Percentiles rank a stretch among this genome's conserved stretches.
These are phyloP conservation scores for Fabriciana adippe DNA, from an alignment of 2,888 invertebrate genomes.

Conservation along the genomic window DNA sequence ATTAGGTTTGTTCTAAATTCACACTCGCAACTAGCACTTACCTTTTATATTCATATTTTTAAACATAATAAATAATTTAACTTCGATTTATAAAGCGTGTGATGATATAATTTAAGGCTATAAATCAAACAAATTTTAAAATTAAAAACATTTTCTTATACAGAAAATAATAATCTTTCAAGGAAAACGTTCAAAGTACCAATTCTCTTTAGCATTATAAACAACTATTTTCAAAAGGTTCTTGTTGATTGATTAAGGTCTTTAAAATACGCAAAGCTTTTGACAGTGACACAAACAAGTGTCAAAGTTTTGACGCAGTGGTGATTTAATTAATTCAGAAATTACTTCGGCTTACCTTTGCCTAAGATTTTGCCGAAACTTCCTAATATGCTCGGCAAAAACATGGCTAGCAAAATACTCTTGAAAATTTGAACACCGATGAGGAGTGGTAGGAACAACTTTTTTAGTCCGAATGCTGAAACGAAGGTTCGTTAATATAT, in stretches of 20 bases:
- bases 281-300: conserved; percentile 17
- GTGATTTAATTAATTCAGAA: conserved; percentile 36
- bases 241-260: conserved; percentile 18
- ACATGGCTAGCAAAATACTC: conserved; percentile 90
- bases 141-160: too few species aligned
- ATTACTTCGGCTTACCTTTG: conserved; percentile 83
- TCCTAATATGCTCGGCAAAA: conserved; percentile 91
- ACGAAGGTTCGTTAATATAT: conserved; percentile 52
- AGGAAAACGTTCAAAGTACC: too few species aligned
- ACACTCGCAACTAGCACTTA: too few species aligned
- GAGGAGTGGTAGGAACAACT: conserved; percentile 90
- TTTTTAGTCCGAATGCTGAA: conserved; percentile 90
- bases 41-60: not conserved
- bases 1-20: too few species aligned
- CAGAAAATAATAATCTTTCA: too few species aligned
- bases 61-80: not conserved
- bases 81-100: too few species aligned
- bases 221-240: not conserved
- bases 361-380: conserved; percentile 92
- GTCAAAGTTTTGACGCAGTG: conserved; percentile 12
- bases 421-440: conserved; percentile 92
- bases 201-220: not conserved
- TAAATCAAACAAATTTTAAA: too few species aligned
- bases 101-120: too few species aligned
- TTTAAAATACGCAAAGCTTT: conserved; percentile 29